A percentile compares a stretch with the other conserved stretches of the same genome.
phyloP scores from a whole-genome alignment of 2,113 vertebrate genomes.

The Psilopogon haemacephalus region DNA sequence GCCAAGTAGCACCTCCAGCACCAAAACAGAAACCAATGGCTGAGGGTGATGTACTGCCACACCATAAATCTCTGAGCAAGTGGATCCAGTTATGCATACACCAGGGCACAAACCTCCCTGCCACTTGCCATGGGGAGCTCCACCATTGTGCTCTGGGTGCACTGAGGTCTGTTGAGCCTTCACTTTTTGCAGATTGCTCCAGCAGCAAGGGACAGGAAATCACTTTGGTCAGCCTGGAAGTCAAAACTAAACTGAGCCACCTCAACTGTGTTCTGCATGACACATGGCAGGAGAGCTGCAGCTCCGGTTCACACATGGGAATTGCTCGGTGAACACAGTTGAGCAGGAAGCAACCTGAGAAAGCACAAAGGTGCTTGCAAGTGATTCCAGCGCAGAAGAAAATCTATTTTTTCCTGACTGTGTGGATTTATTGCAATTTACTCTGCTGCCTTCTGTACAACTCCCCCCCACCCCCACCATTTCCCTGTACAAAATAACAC shows the following conservation, averaged over 20 bases:
- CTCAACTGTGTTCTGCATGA: neutral
- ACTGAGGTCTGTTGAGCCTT: neutral
- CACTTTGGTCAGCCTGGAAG: neutral
- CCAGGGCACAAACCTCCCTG: accelerated
- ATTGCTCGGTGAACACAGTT: neutral
- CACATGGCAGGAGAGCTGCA: neutral
- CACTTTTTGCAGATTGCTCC: neutral
- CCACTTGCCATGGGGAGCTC: neutral
- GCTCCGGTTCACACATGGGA: neutral
- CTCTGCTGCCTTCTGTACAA: neutral
- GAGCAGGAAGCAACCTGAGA: neutral
- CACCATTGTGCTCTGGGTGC: neutral
- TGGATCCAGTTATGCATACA: neutral
- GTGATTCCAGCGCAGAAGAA: neutral
- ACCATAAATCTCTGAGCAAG: neutral
- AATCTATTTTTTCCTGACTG: neutral
- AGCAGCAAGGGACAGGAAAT: neutral
- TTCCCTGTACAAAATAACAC: neutral
- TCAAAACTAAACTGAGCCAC: neutral
- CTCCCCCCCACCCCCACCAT: too few relatives aligned
- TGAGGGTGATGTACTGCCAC: neutral
- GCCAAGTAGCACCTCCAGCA: neutral
- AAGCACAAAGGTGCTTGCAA: neutral
- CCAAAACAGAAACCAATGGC: neutral
- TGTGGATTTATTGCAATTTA: neutral